A percentile compares a stretch with the other conserved stretches of the same genome.
Evolutionary conservation across 2,113 vertebrate genomes (phyloP).

Genomic region (Arenaria interpres): DNA sequence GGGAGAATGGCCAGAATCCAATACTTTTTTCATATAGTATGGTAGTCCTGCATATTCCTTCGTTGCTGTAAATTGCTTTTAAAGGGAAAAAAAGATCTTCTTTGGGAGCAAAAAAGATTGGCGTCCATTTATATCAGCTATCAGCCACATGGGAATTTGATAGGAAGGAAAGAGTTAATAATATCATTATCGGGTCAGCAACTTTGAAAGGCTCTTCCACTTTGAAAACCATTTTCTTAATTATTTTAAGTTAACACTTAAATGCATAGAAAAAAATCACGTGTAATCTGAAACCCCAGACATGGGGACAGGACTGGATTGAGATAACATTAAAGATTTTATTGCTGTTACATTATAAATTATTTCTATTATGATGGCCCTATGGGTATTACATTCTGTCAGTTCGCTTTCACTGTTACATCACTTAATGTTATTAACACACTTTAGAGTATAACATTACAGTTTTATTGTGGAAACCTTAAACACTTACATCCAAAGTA

Average conservation of each 20-base stretch:
- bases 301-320: slow-evolving; percentile 85
- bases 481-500: slow-evolving; percentile 95
- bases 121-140: background rate
- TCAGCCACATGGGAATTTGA: background rate
- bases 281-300: slow-evolving; percentile 86
- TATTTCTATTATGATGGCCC: slow-evolving; percentile 91
- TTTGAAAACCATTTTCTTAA: slow-evolving; percentile 90
- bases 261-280: slow-evolving; percentile 77
- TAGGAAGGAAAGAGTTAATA: slow-evolving; percentile 73
- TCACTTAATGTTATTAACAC: slow-evolving; percentile 99
- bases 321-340: slow-evolving; percentile 97
- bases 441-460: slow-evolving; percentile 97
- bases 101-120: background rate
- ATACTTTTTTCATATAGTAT: background rate
- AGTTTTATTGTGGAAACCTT: slow-evolving; percentile 95
- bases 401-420: slow-evolving; percentile 93
- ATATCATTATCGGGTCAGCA: slow-evolving; percentile 50
- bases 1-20: background rate
- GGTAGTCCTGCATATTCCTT: background rate
- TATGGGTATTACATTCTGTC: slow-evolving; percentile 89
- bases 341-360: slow-evolving; percentile 98
- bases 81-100: background rate
- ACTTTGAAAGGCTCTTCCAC: slow-evolving; percentile 71
- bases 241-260: slow-evolving; percentile 89
- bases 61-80: background rate